A percentile compares a stretch with the other conserved stretches of the same genome.
Evolutionary conservation across 64 coral and sea anemone genomes (phyloP).

Genomic region (Montipora sp.): DNA sequence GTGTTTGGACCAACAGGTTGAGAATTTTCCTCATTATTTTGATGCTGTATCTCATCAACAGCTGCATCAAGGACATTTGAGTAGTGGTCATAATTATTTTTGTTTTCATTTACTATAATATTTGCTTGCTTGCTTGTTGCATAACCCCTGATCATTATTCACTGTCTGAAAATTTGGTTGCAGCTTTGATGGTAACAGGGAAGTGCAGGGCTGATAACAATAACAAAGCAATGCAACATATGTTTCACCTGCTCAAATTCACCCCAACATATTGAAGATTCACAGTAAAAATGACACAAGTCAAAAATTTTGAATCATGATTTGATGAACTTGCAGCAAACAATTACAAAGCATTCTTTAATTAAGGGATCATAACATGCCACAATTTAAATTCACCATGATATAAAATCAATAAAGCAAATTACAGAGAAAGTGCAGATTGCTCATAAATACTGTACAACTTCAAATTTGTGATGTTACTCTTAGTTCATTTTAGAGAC

Average conservation of each 20-base stretch:
- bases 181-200: neutral
- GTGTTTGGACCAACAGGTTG: conserved; percentile 24
- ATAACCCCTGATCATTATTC: neutral
- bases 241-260: neutral
- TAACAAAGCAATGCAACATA: neutral
- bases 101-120: too few species aligned
- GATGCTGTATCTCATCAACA: too few species aligned
- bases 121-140: too few species aligned
- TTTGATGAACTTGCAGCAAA: neutral
- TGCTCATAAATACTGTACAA: neutral
- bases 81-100: too few species aligned
- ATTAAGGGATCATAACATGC: neutral
- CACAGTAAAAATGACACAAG: neutral
- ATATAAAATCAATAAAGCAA: neutral
- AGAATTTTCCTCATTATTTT: too few species aligned
- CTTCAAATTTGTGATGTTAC: neutral
- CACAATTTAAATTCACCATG: neutral
- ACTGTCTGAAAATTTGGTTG: neutral
- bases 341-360: neutral
- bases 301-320: conserved; percentile 1
- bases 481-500: neutral
- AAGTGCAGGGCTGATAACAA: neutral
- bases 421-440: neutral
- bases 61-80: too few species aligned
- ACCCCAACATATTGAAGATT: neutral